A percentile compares a stretch with the other conserved stretches of the same genome.
phyloP scores from a whole-genome alignment of 2,888 invertebrate species.

The Pyrrhosoma nymphula region DNA sequence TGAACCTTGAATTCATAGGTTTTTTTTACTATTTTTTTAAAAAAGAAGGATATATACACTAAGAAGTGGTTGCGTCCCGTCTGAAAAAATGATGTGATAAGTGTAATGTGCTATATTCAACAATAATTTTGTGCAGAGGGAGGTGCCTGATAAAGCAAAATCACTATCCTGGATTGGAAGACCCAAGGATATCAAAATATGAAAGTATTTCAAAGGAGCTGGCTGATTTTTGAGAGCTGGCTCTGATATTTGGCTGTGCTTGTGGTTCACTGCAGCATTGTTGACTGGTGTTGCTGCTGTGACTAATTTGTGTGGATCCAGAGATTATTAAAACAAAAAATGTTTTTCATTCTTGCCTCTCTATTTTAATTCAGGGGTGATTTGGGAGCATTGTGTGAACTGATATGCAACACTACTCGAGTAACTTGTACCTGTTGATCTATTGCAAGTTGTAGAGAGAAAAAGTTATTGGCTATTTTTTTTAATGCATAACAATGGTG shows the following conservation, averaged over 20 bases:
- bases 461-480: slow-evolving; percentile 53
- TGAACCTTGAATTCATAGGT: slow-evolving; percentile 55
- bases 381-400: slow-evolving; percentile 48
- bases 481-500: slow-evolving; percentile 62
- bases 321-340: slow-evolving; percentile 42
- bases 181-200: slow-evolving; percentile 27
- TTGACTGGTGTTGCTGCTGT: slow-evolving; percentile 50
- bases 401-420: slow-evolving; percentile 42
- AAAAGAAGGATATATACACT: slow-evolving; percentile 46
- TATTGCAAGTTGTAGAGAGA: slow-evolving; percentile 62
- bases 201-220: slow-evolving; percentile 41
- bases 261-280: slow-evolving; percentile 46
- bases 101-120: slow-evolving; percentile 58
- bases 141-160: slow-evolving; percentile 32
- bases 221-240: slow-evolving; percentile 45
- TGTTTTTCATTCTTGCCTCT: slow-evolving; percentile 63
- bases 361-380: slow-evolving; percentile 60
- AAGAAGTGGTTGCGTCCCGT: slow-evolving; percentile 59
- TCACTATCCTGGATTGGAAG: not conserved
- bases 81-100: slow-evolving; percentile 48
- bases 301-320: slow-evolving; percentile 24
- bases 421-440: slow-evolving; percentile 64
- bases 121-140: slow-evolving; percentile 41
- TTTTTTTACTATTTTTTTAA: slow-evolving; percentile 65
- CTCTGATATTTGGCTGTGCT: slow-evolving; percentile 61